Evolutionary conservation across 37 sponge, comb jelly and placozoan genomes (phyloP), one percentile per base, ranked within the genome.

Genomic region (Bolinopsis microptera): DNA sequence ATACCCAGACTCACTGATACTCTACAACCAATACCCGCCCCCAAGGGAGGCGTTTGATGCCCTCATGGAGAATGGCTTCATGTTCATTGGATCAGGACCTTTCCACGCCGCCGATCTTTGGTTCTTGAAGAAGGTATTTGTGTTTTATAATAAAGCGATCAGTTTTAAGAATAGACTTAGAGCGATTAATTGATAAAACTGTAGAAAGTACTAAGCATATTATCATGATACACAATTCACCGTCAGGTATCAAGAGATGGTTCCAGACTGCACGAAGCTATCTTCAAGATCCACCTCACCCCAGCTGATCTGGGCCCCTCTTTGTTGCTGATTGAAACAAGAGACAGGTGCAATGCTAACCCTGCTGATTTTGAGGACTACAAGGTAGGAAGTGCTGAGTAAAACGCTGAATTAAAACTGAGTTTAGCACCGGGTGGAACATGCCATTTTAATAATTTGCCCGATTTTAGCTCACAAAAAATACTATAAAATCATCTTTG

Each of bases 51-150:
- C 33, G 27, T 77, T 77, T 32, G 21, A 35, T 35, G 80, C 80
- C 33, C 27, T 77, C 80, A 13, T 77, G 80, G 34, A 31, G 21
- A 35, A 1, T 13, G 80, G 80, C 1, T 77, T 35, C 36, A 34
- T 32, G 3, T 77, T 77, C 36, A 77, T 77, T 32, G 80, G 80
- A 35, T 34, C 80, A 9, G 80, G 80, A 35, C 80, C 80, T 2
- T 9, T 77, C 13, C 21, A 77, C 36, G 35, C 80, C 32, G 80
- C 80, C 33, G 80, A 77, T 32, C 33, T 77, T 34, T 77, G 80
- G 80, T 77, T 77, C 80, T 77, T 77, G 36, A 77, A 77, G 35
- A 77, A 77, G 36, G 80, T 77, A 35, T 1, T 5, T 70, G 18
- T 21, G 18, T 9, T 9, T 21, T 61, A 61, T 18, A 61, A 61